Evolutionary conservation across 2,888 invertebrate species (phyloP), one percentile per base, ranked within the genome.

Genomic region (Mythimna vitellina): DNA sequence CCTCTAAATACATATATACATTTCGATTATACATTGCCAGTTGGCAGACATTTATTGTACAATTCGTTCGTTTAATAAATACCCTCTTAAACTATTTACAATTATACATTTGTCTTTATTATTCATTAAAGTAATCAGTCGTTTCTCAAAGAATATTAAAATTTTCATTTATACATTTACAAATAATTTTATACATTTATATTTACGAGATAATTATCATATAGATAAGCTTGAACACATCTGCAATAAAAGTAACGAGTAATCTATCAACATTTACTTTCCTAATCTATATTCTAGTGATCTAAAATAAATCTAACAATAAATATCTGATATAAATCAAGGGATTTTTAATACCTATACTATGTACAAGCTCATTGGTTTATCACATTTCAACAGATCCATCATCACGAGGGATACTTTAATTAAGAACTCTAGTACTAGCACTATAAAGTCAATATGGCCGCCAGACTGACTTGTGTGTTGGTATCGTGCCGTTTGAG

Each of bases 401-500:
- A 88, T 87, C 75, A 70, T 77, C 61, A 78, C 83, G 86, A 86
- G 89, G 91, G 90, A 89, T 82, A 85, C 86, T 89, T 46, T 87
- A 84, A 87, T 83, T 89, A 88, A 82, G 75, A 84, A 81, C 22
- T 63, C 74, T 75, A 89, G 70, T 87, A 89, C 88, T 89, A 88
- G 70, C 87, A 89, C 89, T 89, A 85, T 57, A 90, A 68, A 84
- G 91, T 96, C 96, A 98, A 96, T 98, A 98, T 71, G 98, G 98
- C 87, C 98, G 94, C 98, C 98, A 98, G 49, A 98, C 98, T 20
- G 97, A 97, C 95, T 98, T 98, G 76, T 97, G 96, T 62, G 96
- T 94, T 42, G 96, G 93, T 90, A 97, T 96, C 78, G 95, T 89
- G 65, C 96, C 94, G 82, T 95, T 96, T 72, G 95, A 95, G 66